These are phyloP conservation scores for Hoplodrina ambigua DNA, from an alignment of 2,888 invertebrate genomes.

Conservation along the genomic window DNA sequence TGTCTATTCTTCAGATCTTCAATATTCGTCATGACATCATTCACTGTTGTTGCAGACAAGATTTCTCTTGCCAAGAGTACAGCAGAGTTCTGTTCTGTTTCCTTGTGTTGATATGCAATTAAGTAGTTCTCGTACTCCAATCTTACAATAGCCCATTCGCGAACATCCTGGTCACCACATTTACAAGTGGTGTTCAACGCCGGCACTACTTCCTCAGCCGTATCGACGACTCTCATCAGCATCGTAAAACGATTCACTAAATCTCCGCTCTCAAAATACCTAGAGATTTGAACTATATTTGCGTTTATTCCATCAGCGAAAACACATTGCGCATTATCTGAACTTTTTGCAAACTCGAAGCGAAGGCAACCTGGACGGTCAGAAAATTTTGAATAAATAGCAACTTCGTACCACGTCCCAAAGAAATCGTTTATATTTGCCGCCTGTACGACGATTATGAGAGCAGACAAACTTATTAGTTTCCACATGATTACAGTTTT, in stretches of 20 bases:
- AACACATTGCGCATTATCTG: constrained; percentile 14
- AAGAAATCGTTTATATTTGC: constrained; percentile 8
- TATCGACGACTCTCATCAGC: too few species aligned
- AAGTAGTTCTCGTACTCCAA: background rate
- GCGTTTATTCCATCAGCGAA: constrained; percentile 29
- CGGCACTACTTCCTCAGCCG: background rate
- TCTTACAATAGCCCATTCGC: background rate
- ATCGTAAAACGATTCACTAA: too few species aligned
- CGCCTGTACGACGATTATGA: constrained; percentile 22
- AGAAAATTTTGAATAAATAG: constrained; percentile 24
- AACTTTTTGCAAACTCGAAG: background rate
- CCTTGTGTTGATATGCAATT: background rate
- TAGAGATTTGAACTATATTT: background rate
- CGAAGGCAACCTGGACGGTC: constrained; percentile 12
- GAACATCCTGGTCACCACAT: background rate
- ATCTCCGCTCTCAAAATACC: background rate
- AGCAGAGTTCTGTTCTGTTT: background rate
- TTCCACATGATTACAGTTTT: constrained; percentile 32
- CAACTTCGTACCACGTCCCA: constrained; percentile 21
- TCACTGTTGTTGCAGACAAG: background rate
- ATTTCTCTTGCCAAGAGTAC: background rate
- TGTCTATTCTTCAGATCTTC: background rate
- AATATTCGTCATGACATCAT: background rate
- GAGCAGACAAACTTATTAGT: constrained; percentile 10
- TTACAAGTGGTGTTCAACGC: background rate